A percentile compares a stretch with the other conserved stretches of the same genome.
Evolutionary conservation across 1,140 invertebrate species (phyloP).

Genomic region (Amphibalanus amphitrite): DNA sequence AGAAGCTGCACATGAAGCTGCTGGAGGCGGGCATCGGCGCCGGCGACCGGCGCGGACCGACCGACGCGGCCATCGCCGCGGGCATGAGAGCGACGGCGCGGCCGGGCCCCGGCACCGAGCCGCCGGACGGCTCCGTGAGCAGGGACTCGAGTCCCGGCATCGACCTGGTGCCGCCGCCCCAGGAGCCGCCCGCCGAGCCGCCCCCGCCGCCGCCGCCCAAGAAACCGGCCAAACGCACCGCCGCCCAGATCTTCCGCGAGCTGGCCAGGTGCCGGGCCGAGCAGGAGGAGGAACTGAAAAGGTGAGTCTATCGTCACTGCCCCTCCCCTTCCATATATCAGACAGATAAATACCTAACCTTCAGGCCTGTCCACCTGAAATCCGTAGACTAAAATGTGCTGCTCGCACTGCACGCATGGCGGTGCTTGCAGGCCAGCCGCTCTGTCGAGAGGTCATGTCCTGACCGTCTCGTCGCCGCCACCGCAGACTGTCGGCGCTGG

Average conservation of each 20-base stretch:
- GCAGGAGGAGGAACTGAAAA: not conserved
- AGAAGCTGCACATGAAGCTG: not conserved
- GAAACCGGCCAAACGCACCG: not conserved
- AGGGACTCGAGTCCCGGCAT: not conserved
- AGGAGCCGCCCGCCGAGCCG: not conserved
- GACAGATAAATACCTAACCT: not conserved
- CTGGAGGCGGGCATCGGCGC: not conserved
- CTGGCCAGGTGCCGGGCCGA: not conserved
- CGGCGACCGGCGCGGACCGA: not conserved
- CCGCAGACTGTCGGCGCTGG: not conserved
- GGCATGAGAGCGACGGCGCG: no score
- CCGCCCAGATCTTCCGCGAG: not conserved
- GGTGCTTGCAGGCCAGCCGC: no score
- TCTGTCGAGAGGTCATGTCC: no score
- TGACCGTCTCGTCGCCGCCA: no score
- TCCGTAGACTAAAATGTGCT: no score
- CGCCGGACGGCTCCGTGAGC: not conserved
- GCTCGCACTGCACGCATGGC: no score
- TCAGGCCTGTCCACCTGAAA: no score
- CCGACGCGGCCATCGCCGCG: not conserved
- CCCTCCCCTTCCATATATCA: not conserved
- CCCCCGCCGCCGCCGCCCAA: not conserved
- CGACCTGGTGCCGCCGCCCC: not conserved
- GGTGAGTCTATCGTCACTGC: not conserved
- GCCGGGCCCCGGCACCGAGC: no score